Evolutionary conservation across 2,888 invertebrate species (phyloP).

Genomic region (Idaea straminata): DNA sequence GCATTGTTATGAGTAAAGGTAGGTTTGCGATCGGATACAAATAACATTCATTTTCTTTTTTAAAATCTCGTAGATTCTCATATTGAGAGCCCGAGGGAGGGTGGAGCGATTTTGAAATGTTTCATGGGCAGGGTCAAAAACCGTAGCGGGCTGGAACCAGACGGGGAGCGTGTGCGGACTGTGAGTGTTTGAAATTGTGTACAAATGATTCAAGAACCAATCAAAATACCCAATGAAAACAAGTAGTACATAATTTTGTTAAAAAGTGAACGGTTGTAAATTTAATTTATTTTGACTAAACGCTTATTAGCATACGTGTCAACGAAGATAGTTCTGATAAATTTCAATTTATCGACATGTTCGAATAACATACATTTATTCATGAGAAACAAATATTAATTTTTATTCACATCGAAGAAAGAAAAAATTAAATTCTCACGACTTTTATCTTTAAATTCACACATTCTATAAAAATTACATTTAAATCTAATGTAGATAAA

Average conservation of each 20-base stretch:
- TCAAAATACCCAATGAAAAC: background rate
- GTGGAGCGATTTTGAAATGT: too few relatives aligned
- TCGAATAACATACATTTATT: slow-evolving; percentile 39
- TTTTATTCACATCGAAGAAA: slow-evolving; percentile 5
- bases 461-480: background rate
- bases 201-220: background rate
- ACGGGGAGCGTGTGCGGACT: too few relatives aligned
- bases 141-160: too few relatives aligned
- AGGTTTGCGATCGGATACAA: too few relatives aligned
- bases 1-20: too few relatives aligned
- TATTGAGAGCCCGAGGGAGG: too few relatives aligned
- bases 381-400: slow-evolving; percentile 26
- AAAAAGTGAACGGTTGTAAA: slow-evolving; percentile 9
- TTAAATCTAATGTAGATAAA: too few relatives aligned
- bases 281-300: slow-evolving; percentile 27
- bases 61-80: too few relatives aligned
- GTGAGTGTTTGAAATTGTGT: too few relatives aligned
- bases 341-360: slow-evolving; percentile 38
- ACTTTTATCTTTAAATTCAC: background rate
- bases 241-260: slow-evolving; percentile 9
- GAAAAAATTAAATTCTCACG: background rate
- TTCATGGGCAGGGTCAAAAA: too few relatives aligned
- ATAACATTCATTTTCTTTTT: too few relatives aligned
- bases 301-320: slow-evolving; percentile 44
- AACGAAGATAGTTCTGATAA: slow-evolving; percentile 40